Evolutionary conservation across 2,797 vertebrate species (phyloP), one percentile per base, ranked within the genome.

Genomic region (Tapera naevia): DNA sequence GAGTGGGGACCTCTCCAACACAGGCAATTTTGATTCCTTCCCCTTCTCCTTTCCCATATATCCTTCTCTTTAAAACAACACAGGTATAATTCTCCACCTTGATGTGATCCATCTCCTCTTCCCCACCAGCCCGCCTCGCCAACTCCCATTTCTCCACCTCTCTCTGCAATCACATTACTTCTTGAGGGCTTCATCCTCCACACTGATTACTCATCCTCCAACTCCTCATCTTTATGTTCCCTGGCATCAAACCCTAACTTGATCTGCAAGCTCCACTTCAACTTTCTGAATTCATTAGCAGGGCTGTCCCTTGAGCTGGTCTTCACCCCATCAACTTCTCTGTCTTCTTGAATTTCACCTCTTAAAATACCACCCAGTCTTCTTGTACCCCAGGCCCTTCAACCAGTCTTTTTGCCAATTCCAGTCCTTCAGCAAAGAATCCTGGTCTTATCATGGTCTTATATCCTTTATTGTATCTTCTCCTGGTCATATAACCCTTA

Each of bases 171-270:
- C 30, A 5, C 64, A 39, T 45, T 24, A 35, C 61, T 57, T 70
- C 91, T 73, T 7, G 23, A 86, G 79, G 86, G 86, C 74, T 93
- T 19, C 76, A 79, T 73, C 80, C 91, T 89, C 89, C 91, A 87
- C 94, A 43, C 14, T 7, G 79, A 92, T 84, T 91, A 65, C 82
- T 93, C 91, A 89, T 69, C 79, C 86, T 87, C 65, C 89, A 81
- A 4, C 65, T 73, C 61, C 61, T 78, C 66, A 28, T 24, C 65
- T 5, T 27, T 58, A 25, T 5, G 10, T 56, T 89, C 71, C 12
- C 60, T 33, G 39, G 56, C 82, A 78, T 25, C 74, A 37, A 70
- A 74, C 37, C 70, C 53, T 28, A 56, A 50, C 27, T 22, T 12
- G 25, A 73, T 76, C 60, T 53, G 17, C 0, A 18, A 84, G 65